Percentiles rank a stretch among this genome's conserved stretches.
Conservation (phyloP, 2,113 vertebrate species). For the Noturus placidus region DNA sequence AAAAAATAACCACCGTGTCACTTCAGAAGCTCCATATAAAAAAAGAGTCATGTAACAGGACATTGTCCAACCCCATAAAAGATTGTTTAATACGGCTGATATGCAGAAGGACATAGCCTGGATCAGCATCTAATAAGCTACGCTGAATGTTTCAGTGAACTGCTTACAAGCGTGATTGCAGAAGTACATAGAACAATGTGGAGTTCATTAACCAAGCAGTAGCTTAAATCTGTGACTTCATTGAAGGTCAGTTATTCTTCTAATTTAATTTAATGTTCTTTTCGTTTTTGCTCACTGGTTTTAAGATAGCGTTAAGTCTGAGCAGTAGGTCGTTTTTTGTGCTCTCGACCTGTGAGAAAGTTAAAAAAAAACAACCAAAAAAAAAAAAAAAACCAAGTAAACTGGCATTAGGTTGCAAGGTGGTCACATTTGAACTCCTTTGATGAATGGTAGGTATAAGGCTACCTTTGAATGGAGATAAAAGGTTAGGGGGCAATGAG, state of each 20-base stretch:
- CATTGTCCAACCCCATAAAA: not conserved
- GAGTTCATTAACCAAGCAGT: constrained; percentile 2
- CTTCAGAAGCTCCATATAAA: not conserved
- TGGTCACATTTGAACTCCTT: constrained; percentile 71
- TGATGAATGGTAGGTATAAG: constrained; percentile 69
- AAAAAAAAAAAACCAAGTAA: constrained; percentile 38
- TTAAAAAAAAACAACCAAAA: constrained; percentile 55
- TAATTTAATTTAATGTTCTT: constrained; percentile 29
- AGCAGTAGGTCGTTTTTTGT: constrained; percentile 35
- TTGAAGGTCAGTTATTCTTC: not conserved
- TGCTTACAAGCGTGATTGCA: not conserved
- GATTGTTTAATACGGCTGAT: not conserved
- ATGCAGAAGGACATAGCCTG: not conserved
- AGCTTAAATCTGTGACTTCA: constrained; percentile 11
- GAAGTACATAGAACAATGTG: not conserved
- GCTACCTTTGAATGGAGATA: constrained; percentile 74
- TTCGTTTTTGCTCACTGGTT: constrained; percentile 11
- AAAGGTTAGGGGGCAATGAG: constrained; percentile 70
- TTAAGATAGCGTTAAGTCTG: constrained; percentile 16
- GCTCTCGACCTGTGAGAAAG: constrained; percentile 61
- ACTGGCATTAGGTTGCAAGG: constrained; percentile 75
- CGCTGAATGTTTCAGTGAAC: not conserved
- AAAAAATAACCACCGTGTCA: not conserved
- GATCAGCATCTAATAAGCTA: not conserved
- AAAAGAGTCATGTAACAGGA: not conserved